These are phyloP conservation scores for Drosophila punjabiensis DNA, from an alignment of 1,140 invertebrate species.

Conservation along the genomic window DNA sequence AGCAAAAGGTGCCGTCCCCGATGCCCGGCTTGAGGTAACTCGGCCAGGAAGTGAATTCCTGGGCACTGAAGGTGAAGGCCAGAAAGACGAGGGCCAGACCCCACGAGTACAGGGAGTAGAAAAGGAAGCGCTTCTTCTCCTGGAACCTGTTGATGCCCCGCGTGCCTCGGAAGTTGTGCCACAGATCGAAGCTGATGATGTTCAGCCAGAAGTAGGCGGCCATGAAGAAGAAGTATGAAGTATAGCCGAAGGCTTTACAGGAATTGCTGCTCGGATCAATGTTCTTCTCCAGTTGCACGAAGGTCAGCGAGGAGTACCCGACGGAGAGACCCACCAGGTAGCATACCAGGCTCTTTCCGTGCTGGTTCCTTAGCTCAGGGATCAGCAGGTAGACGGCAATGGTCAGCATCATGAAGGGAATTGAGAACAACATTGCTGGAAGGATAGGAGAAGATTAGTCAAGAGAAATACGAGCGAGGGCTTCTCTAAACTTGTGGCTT, in stretches of 20 bases:
- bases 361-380: constrained; percentile 90
- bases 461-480: too few relatives aligned
- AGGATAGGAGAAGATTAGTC: background rate
- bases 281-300: constrained; percentile 85
- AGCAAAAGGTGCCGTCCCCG: constrained; percentile 86
- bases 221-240: constrained; percentile 91
- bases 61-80: constrained; percentile 85
- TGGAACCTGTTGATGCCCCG: constrained; percentile 85
- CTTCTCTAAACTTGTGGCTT: background rate
- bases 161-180: constrained; percentile 89
- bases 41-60: constrained; percentile 85
- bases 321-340: constrained; percentile 89
- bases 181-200: constrained; percentile 92
- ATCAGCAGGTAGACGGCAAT: constrained; percentile 90
- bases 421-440: constrained; percentile 89
- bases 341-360: constrained; percentile 91
- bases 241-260: constrained; percentile 85
- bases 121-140: constrained; percentile 87
- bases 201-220: constrained; percentile 92
- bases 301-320: constrained; percentile 87
- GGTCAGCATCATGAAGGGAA: constrained; percentile 90
- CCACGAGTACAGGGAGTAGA: constrained; percentile 91
- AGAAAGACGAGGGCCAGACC: constrained; percentile 87
- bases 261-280: constrained; percentile 28
- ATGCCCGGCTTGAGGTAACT: constrained; percentile 86